Evolutionary conservation across 1,140 invertebrate genomes (phyloP).

Genomic region (Leptinotarsa lineolata): DNA sequence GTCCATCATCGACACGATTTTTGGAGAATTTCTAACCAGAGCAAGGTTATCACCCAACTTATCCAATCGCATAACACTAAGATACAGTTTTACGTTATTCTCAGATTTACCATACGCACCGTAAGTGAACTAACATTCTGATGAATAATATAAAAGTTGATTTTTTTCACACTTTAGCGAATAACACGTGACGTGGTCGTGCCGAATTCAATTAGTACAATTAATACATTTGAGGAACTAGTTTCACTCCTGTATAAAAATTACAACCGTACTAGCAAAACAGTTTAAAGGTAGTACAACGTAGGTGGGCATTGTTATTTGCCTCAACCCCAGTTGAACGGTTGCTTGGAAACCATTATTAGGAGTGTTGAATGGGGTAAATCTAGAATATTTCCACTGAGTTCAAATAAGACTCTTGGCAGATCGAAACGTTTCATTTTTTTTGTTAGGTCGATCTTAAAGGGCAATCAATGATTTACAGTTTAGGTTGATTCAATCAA

Average conservation of each 20-base stretch:
- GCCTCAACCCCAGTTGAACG: conserved; percentile 12
- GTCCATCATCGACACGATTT: too few relatives aligned
- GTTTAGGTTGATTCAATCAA: too few relatives aligned
- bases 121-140: too few relatives aligned
- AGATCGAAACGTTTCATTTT: background rate
- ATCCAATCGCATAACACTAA: too few relatives aligned
- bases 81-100: too few relatives aligned
- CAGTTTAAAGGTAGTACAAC: conserved; percentile 2
- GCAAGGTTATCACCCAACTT: too few relatives aligned
- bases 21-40: too few relatives aligned
- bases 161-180: background rate
- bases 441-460: background rate
- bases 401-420: background rate
- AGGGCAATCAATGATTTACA: too few relatives aligned
- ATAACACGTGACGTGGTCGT: background rate
- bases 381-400: conserved; percentile 18
- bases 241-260: conserved; percentile 7
- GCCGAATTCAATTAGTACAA: conserved; percentile 5
- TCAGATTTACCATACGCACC: too few relatives aligned
- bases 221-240: background rate
- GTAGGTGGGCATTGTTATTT: conserved; percentile 20
- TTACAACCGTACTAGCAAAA: background rate
- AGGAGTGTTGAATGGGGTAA: conserved; percentile 18
- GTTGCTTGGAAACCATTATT: conserved; percentile 23
- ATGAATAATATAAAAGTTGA: background rate